phyloP scores from a whole-genome alignment of 1,140 invertebrate genomes.

The Cryptotermes secundus region DNA sequence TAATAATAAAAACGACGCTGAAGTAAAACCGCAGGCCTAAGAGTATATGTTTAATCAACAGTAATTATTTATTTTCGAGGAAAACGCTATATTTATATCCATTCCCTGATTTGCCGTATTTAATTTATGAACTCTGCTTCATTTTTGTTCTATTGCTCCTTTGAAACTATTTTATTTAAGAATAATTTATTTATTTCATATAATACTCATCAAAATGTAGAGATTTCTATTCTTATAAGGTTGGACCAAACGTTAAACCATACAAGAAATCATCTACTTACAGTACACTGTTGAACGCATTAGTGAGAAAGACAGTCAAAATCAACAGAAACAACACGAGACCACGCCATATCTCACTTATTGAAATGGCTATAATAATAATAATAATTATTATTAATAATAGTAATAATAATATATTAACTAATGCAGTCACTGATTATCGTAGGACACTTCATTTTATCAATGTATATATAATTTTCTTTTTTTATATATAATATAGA shows the following conservation, averaged over 20 bases:
- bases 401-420: slow-evolving; percentile 27
- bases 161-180: background rate
- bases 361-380: background rate
- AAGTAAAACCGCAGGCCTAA: background rate
- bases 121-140: slow-evolving; percentile 7
- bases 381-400: background rate
- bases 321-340: background rate
- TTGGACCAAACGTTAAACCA: background rate
- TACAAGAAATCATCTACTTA: background rate
- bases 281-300: too few species aligned
- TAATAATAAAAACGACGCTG: background rate
- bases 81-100: slow-evolving; percentile 8
- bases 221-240: background rate
- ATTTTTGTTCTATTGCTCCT: slow-evolving; percentile 25
- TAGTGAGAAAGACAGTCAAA: background rate
- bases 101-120: slow-evolving; percentile 30
- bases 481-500: slow-evolving; percentile 33
- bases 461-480: slow-evolving; percentile 33
- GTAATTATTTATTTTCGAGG: slow-evolving; percentile 1
- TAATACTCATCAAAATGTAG: background rate
- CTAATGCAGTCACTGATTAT: slow-evolving; percentile 33
- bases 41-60: background rate
- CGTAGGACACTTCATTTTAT: slow-evolving; percentile 35
- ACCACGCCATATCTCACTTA: background rate
- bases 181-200: background rate